Percentiles rank a stretch among this genome's conserved stretches.
Evolutionary conservation across 1,140 invertebrate genomes (phyloP).

Genomic region (Drusus annulatus): DNA sequence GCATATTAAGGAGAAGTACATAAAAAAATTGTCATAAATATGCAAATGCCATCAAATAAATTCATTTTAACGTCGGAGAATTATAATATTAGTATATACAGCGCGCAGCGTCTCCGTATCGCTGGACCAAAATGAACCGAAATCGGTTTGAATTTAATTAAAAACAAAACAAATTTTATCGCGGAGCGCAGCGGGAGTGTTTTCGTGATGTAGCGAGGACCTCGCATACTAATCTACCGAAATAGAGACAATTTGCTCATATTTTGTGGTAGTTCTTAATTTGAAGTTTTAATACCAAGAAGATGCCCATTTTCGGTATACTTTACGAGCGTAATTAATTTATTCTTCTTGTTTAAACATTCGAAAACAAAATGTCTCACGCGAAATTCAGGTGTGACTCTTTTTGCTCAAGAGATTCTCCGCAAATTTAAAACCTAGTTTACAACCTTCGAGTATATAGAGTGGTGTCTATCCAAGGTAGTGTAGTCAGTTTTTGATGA

Average conservation of each 20-base stretch:
- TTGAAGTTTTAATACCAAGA: too few species aligned
- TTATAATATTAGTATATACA: slow-evolving; percentile 20
- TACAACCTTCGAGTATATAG: too few species aligned
- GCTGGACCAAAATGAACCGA: slow-evolving; percentile 24
- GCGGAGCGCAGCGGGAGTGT: slow-evolving; percentile 39
- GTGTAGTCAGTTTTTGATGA: too few species aligned
- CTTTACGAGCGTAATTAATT: too few species aligned
- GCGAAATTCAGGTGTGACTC: too few species aligned
- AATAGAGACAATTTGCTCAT: slow-evolving; percentile 6
- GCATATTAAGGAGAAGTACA: not conserved
- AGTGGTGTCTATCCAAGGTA: too few species aligned
- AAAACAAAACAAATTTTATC: slow-evolving; percentile 58
- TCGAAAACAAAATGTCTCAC: too few species aligned
- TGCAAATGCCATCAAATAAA: slow-evolving; percentile 25
- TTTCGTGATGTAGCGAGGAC: slow-evolving; percentile 20
- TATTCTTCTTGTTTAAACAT: too few species aligned
- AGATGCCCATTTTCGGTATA: too few species aligned
- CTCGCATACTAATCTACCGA: slow-evolving; percentile 52
- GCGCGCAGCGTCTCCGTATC: not conserved
- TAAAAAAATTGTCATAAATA: slow-evolving; percentile 28
- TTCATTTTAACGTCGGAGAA: slow-evolving; percentile 18
- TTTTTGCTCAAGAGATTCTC: too few species aligned
- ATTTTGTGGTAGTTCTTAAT: slow-evolving; percentile 2
- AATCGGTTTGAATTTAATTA: slow-evolving; percentile 55
- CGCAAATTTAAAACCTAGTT: too few species aligned